Evolutionary conservation across 2,888 invertebrate species (phyloP).

Genomic region (Cepaea hortensis): DNA sequence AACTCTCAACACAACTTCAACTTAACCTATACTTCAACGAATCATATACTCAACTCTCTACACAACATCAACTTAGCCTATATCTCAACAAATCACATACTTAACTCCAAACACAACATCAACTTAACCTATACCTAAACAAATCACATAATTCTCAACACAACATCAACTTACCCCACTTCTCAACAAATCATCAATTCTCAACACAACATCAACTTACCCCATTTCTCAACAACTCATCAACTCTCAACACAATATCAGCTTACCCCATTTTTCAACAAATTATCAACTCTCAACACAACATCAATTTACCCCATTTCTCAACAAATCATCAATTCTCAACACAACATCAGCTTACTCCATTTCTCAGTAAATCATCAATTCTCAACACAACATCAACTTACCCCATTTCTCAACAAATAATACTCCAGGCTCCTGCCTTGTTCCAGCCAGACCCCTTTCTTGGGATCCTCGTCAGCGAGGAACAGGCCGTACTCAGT

Average conservation of each 20-base stretch:
- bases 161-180: background rate
- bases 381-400: background rate
- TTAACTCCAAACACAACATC: no score
- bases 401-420: conserved; percentile 89
- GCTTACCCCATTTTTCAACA: background rate
- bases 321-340: background rate
- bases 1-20: no score
- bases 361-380: background rate
- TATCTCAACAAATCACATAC: no score
- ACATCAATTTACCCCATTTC: background rate
- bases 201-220: no score
- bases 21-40: no score
- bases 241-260: background rate
- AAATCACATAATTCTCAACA: no score
- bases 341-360: background rate
- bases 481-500: conserved; percentile 95
- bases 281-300: background rate
- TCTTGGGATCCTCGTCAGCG: conserved; percentile 96
- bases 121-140: no score
- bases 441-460: conserved; percentile 94
- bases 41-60: no score
- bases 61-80: no score
- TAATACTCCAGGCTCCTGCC: conserved; percentile 96
- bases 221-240: background rate
- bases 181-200: background rate